phyloP scores from a whole-genome alignment of 2,888 invertebrate genomes.

The Drosophila antonietae region DNA sequence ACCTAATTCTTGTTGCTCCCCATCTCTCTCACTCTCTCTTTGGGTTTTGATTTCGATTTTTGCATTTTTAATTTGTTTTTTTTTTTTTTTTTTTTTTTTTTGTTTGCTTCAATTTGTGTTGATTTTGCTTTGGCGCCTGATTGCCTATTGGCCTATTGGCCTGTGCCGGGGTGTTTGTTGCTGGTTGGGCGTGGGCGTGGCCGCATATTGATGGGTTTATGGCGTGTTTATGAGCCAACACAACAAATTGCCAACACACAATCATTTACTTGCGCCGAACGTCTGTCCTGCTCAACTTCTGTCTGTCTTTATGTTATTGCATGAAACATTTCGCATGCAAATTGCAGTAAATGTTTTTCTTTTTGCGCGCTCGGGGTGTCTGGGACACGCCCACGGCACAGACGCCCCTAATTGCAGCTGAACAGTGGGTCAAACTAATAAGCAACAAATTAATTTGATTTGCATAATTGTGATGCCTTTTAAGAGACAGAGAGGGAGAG shows the following conservation, averaged over 20 bases:
- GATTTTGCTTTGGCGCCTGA: constrained; percentile 61
- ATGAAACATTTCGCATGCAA: constrained; percentile 63
- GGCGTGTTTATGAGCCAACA: constrained; percentile 63
- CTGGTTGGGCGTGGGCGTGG: constrained; percentile 1
- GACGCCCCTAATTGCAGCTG: constrained; percentile 30
- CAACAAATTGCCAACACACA: constrained; percentile 26
- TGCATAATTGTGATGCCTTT: constrained; percentile 43
- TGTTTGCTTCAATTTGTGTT: constrained; percentile 64
- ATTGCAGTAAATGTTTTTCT: constrained; percentile 54
- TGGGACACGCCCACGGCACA: constrained; percentile 1
- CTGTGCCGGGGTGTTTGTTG: not conserved
- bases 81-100: constrained; percentile 36
- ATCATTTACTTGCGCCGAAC: constrained; percentile 31
- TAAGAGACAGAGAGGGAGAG: not conserved
- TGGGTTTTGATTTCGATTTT: constrained; percentile 36
- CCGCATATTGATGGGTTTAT: constrained; percentile 61
- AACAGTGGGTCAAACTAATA: constrained; percentile 73
- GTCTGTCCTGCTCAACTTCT: not conserved
- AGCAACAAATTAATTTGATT: constrained; percentile 69
- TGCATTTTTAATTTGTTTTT: constrained; percentile 62
- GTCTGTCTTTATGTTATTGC: constrained; percentile 48
- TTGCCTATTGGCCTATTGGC: constrained; percentile 40
- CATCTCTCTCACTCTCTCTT: not conserved
- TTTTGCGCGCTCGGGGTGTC: constrained; percentile 45
- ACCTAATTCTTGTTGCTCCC: not conserved